phyloP scores from a whole-genome alignment of 2,113 vertebrate genomes.

The Hassar affinis region DNA sequence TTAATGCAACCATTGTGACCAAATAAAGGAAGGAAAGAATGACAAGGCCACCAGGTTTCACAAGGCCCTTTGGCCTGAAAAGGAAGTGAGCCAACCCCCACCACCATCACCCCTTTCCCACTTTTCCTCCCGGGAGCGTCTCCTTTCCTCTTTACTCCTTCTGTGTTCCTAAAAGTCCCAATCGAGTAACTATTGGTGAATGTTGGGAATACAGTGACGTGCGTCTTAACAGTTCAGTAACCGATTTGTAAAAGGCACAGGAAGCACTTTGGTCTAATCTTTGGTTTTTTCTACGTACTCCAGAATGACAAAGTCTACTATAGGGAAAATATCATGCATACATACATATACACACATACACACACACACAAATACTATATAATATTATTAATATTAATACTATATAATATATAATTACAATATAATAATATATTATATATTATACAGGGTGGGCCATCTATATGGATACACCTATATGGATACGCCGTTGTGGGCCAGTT shows the following conservation, averaged over 20 bases:
- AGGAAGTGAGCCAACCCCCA: conserved; percentile 50
- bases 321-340: background rate
- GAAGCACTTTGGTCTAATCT: background rate
- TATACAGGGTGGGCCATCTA: no score
- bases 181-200: background rate
- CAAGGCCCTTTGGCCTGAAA: conserved; percentile 55
- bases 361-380: no score
- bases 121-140: conserved; percentile 42
- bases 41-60: conserved; percentile 54
- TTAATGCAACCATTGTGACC: conserved; percentile 15
- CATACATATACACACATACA: background rate
- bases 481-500: no score
- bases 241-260: conserved; percentile 2
- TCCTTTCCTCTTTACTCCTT: conserved; percentile 42
- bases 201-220: background rate
- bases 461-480: no score
- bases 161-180: conserved; percentile 20
- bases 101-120: background rate
- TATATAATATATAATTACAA: no score
- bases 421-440: no score
- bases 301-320: background rate
- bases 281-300: background rate
- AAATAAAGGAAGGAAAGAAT: conserved; percentile 52
- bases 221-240: background rate
- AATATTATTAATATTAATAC: no score